Evolutionary conservation across 2,797 vertebrate species (phyloP).

Genomic region (Fratercula arctica): DNA sequence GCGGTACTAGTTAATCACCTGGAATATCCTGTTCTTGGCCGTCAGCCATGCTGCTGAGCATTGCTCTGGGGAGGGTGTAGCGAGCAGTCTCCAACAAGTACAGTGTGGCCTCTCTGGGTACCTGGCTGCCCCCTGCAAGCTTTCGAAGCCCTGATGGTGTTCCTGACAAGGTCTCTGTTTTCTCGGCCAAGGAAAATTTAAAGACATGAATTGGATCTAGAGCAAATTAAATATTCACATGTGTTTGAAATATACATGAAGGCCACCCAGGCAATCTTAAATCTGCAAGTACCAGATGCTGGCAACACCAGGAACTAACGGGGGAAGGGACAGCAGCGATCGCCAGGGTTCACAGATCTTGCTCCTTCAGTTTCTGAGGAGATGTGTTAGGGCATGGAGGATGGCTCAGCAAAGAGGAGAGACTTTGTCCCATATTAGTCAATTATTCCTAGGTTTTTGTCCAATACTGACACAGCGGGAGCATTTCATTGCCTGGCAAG

Average conservation of each 20-base stretch:
- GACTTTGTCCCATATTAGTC: neutral
- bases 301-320: neutral
- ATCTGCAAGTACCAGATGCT: neutral
- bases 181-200: neutral
- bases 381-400: neutral
- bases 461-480: neutral
- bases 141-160: neutral
- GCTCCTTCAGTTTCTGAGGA: neutral
- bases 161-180: neutral
- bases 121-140: neutral
- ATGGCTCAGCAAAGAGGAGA: neutral
- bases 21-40: slow-evolving; percentile 13
- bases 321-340: neutral
- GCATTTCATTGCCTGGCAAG: neutral
- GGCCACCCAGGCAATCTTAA: neutral
- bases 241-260: slow-evolving; percentile 7
- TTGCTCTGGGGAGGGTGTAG: neutral
- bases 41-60: neutral
- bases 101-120: neutral
- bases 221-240: neutral
- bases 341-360: neutral
- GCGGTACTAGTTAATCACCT: slow-evolving; percentile 6
- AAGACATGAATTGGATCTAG: neutral
- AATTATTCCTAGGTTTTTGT: neutral
- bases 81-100: neutral